Conservation (phyloP, 2,113 vertebrate genomes). For the Rhinichthys klamathensis region DNA sequence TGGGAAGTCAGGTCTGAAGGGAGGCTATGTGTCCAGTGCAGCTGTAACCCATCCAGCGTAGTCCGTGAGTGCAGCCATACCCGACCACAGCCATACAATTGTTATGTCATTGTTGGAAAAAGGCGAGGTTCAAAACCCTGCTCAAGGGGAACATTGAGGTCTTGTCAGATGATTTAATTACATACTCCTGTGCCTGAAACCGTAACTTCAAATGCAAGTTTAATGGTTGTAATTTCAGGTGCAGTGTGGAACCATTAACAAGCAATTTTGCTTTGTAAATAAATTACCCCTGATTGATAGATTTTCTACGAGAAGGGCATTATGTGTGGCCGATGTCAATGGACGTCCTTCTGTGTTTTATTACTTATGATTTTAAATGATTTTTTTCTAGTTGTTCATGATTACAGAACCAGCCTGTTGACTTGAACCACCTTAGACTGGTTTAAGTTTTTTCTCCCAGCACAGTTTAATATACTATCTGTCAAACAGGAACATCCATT, state of each 20-base stretch:
- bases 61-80: neutral
- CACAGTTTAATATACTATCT: no score
- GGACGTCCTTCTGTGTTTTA: neutral
- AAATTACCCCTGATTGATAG: neutral
- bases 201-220: neutral
- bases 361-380: no score
- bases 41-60: constrained; percentile 16
- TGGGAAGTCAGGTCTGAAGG: constrained; percentile 31
- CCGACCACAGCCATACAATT: neutral
- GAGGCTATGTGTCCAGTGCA: constrained; percentile 33
- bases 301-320: neutral
- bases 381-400: no score
- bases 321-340: neutral
- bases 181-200: constrained; percentile 5
- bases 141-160: neutral
- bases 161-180: neutral
- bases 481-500: neutral
- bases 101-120: neutral
- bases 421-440: neutral
- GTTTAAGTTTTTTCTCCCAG: neutral
- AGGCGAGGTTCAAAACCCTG: neutral
- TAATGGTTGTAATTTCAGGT: neutral
- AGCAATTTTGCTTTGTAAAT: neutral
- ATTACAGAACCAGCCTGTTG: neutral
- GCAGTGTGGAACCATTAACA: neutral